Evolutionary conservation across 2,797 vertebrate genomes (phyloP).

Genomic region (Danio tinwini): DNA sequence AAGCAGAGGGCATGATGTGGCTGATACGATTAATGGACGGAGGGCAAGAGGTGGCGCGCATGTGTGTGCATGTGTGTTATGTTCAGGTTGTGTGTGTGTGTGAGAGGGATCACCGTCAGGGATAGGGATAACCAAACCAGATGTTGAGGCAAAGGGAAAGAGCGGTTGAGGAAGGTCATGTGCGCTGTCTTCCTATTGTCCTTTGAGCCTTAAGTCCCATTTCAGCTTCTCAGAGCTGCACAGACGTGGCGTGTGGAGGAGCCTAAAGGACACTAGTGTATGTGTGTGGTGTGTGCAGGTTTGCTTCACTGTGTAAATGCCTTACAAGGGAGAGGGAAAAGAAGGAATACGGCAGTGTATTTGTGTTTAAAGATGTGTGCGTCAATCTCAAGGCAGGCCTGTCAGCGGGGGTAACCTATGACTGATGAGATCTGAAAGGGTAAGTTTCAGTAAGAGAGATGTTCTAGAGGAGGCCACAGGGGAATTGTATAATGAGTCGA

Average conservation of each 20-base stretch:
- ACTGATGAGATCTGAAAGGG: slow-evolving; percentile 49
- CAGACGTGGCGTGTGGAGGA: slow-evolving; percentile 44
- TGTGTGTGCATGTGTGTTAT: slow-evolving; percentile 51
- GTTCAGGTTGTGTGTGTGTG: slow-evolving; percentile 50
- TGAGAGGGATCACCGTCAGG: slow-evolving; percentile 65
- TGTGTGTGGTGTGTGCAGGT: slow-evolving; percentile 46
- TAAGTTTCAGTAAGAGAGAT: slow-evolving; percentile 48
- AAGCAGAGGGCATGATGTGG: slow-evolving; percentile 69
- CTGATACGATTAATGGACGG: slow-evolving; percentile 68
- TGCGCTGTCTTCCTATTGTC: slow-evolving; percentile 53
- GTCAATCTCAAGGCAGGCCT: slow-evolving; percentile 34
- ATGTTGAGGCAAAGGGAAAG: slow-evolving; percentile 70
- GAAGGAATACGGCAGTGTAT: slow-evolving; percentile 18
- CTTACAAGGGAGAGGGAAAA: slow-evolving; percentile 11
- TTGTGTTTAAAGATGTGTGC: slow-evolving; percentile 43
- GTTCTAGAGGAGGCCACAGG: slow-evolving; percentile 37
- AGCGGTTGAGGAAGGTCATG: slow-evolving; percentile 57
- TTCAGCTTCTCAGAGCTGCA: slow-evolving; percentile 51
- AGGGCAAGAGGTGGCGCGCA: slow-evolving; percentile 52
- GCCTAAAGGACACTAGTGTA: slow-evolving; percentile 35
- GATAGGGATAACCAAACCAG: slow-evolving; percentile 78
- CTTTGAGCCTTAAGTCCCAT: slow-evolving; percentile 52
- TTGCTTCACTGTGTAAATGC: slow-evolving; percentile 35
- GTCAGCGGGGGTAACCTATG: slow-evolving; percentile 41
- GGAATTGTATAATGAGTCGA: slow-evolving; percentile 45